These are phyloP conservation scores for Drosophila nigricruria DNA, from an alignment of 2,888 invertebrate species.

Conservation along the genomic window DNA sequence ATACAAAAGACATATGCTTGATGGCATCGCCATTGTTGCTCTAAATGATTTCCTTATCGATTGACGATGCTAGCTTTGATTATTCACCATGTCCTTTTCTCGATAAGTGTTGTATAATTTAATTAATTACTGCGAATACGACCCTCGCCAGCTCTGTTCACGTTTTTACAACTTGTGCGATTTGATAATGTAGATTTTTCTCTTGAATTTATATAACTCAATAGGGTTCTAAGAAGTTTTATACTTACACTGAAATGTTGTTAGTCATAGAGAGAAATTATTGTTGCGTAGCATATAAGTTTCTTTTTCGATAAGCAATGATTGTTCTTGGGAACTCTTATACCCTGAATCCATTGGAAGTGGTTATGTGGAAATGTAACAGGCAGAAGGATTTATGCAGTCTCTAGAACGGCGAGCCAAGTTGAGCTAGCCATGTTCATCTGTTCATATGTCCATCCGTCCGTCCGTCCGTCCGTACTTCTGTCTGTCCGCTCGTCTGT, in stretches of 20 bases:
- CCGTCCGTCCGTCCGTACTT: too few species aligned
- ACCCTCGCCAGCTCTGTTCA: background rate
- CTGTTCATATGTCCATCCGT: too few species aligned
- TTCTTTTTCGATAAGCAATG: too few species aligned
- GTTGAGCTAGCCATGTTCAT: too few species aligned
- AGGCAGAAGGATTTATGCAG: too few species aligned
- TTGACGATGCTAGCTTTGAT: slow-evolving; percentile 1
- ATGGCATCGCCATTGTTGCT: slow-evolving; percentile 6
- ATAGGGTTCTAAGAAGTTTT: background rate
- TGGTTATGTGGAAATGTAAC: too few species aligned
- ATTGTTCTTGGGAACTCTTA: too few species aligned
- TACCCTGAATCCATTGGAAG: too few species aligned
- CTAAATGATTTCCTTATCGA: slow-evolving; percentile 19
- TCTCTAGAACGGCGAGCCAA: too few species aligned
- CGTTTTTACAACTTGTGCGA: background rate
- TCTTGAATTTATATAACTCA: background rate
- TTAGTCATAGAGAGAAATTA: background rate
- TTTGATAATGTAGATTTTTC: background rate
- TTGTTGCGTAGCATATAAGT: too few species aligned
- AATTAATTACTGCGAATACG: background rate
- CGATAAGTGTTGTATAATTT: slow-evolving; percentile 9
- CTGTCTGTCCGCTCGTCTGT: too few species aligned
- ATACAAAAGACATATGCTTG: slow-evolving; percentile 1
- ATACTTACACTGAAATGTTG: background rate
- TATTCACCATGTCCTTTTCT: background rate